Conservation (phyloP, 2,888 invertebrate genomes). For the Mythimna lalbum region DNA sequence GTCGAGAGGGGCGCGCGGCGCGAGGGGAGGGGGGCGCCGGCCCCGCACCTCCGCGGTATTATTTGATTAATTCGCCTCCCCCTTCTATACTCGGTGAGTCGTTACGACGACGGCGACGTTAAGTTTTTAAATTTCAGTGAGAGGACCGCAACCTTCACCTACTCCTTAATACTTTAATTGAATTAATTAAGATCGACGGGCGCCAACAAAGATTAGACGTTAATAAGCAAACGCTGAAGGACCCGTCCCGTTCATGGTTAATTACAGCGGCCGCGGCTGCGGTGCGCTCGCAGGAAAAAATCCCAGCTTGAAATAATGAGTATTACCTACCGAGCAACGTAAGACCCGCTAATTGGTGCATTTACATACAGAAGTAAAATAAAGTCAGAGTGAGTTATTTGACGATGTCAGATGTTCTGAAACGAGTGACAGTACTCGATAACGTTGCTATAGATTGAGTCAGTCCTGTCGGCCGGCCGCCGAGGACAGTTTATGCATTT, state of each 20-base stretch:
- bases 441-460: slow-evolving; percentile 58
- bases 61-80: slow-evolving; percentile 91
- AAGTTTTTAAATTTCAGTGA: slow-evolving; percentile 89
- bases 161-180: slow-evolving; percentile 88
- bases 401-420: slow-evolving; percentile 77
- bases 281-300: slow-evolving; percentile 80
- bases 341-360: slow-evolving; percentile 88
- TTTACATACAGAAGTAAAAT: slow-evolving; percentile 88
- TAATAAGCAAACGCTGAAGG: slow-evolving; percentile 87
- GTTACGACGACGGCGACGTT: slow-evolving; percentile 88
- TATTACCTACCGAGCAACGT: slow-evolving; percentile 85
- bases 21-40: slow-evolving; percentile 71
- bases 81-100: slow-evolving; percentile 90
- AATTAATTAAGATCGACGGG: slow-evolving; percentile 88
- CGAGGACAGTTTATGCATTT: slow-evolving; percentile 59
- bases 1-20: slow-evolving; percentile 79
- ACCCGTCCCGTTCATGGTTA: slow-evolving; percentile 85
- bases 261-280: slow-evolving; percentile 78
- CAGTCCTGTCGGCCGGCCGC: slow-evolving; percentile 28
- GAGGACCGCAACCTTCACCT: slow-evolving; percentile 89
- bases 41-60: slow-evolving; percentile 88
- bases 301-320: slow-evolving; percentile 86
- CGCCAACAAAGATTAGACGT: slow-evolving; percentile 87
- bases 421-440: slow-evolving; percentile 69
- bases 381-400: slow-evolving; percentile 85